Evolutionary conservation across 2,113 vertebrate genomes (phyloP).

Genomic region (Orycteropus afer): DNA sequence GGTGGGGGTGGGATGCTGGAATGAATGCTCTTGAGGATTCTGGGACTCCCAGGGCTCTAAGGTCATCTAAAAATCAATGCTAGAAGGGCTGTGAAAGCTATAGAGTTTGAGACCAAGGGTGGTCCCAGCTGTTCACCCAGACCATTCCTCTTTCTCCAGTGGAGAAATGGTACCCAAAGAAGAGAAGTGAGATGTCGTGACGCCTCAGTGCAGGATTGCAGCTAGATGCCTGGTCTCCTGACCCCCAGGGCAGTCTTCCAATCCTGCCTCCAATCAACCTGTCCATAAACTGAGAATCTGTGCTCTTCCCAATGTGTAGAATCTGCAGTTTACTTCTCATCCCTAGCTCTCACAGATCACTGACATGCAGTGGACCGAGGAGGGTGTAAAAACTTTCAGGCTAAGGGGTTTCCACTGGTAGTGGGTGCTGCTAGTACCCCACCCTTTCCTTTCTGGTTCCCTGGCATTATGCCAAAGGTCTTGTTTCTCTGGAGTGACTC

Average conservation of each 20-base stretch:
- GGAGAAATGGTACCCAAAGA: neutral
- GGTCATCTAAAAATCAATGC: neutral
- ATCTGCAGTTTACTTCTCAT: neutral
- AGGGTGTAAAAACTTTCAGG: neutral
- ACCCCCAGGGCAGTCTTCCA: rapidly evolving
- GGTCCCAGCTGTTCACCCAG: no score
- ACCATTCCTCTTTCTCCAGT: rapidly evolving
- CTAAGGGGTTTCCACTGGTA: no score
- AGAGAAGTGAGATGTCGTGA: neutral
- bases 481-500: neutral
- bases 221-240: neutral
- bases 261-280: neutral
- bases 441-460: neutral
- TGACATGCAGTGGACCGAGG: rapidly evolving
- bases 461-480: rapidly evolving
- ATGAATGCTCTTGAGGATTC: neutral
- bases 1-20: neutral
- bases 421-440: rapidly evolving
- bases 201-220: rapidly evolving
- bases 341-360: neutral
- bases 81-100: neutral
- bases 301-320: rapidly evolving
- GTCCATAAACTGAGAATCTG: neutral
- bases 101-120: neutral
- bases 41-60: neutral